Evolutionary conservation across 2,797 vertebrate genomes (phyloP).

Genomic region (Paguma larvata): DNA sequence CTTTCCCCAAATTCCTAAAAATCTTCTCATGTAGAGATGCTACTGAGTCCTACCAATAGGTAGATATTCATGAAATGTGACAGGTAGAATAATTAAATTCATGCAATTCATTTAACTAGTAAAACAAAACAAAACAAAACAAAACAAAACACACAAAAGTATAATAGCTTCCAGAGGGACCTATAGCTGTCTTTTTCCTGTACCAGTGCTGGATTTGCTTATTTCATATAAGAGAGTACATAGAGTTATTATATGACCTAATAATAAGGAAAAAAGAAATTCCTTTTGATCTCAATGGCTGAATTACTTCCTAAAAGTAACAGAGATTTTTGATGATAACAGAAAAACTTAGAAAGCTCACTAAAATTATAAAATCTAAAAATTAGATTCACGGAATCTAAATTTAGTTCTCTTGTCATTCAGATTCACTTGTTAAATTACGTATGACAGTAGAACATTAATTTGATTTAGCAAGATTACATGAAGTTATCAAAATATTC

Average conservation of each 20-base stretch:
- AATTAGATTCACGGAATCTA: not conserved
- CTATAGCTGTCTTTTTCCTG: not conserved
- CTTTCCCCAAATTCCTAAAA: not conserved
- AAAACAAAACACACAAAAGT: not conserved
- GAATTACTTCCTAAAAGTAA: not conserved
- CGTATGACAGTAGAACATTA: not conserved
- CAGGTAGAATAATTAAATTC: constrained; percentile 22
- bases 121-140: not conserved
- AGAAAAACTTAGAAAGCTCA: not conserved
- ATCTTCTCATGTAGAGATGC: not conserved
- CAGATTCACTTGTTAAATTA: not conserved
- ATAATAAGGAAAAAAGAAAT: not conserved
- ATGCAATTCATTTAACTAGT: not conserved
- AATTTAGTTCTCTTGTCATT: not conserved
- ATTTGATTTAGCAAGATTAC: not conserved
- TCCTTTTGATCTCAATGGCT: not conserved
- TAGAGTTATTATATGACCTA: not conserved
- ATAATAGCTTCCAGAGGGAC: not conserved
- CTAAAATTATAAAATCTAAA: not conserved
- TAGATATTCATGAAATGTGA: not conserved
- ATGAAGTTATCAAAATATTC: not conserved
- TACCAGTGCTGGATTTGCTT: not conserved
- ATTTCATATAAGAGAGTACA: not conserved
- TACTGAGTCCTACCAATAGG: not conserved
- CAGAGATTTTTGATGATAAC: not conserved